These are phyloP conservation scores for Chrysochloris asiatica DNA, from an alignment of 2,113 vertebrate genomes.

Conservation along the genomic window DNA sequence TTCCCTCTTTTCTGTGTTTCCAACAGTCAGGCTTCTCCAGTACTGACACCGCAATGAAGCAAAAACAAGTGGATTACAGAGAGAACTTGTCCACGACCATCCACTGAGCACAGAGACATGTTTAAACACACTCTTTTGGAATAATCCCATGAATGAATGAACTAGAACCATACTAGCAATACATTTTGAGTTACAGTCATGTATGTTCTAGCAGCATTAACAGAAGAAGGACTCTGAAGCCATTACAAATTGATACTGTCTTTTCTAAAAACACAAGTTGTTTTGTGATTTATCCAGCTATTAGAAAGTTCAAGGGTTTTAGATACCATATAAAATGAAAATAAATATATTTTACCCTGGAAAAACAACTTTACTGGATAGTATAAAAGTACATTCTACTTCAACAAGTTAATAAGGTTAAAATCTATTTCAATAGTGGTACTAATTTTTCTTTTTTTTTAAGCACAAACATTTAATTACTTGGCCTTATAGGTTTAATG, in stretches of 20 bases:
- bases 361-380: slow-evolving; percentile 2
- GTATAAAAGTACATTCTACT: too few relatives aligned
- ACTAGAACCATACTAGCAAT: too few relatives aligned
- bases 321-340: not conserved
- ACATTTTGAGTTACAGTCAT: not conserved
- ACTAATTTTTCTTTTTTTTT: too few relatives aligned
- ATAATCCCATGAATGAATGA: too few relatives aligned
- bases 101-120: too few relatives aligned
- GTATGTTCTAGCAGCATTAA: not conserved
- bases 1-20: not conserved
- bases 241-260: not conserved
- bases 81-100: too few relatives aligned
- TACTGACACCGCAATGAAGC: too few relatives aligned
- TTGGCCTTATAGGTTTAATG: slow-evolving; percentile 35
- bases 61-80: too few relatives aligned
- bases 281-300: not conserved
- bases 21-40: not conserved
- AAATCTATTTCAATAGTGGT: too few relatives aligned
- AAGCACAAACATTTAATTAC: slow-evolving; percentile 42
- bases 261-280: not conserved
- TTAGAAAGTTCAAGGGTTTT: slow-evolving; percentile 7
- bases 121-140: too few relatives aligned
- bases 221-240: not conserved
- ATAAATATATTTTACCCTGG: not conserved
- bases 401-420: too few relatives aligned